A percentile compares a stretch with the other conserved stretches of the same genome.
phyloP scores from a whole-genome alignment of 2,113 vertebrate species.

The Acrocephalus kingi region DNA sequence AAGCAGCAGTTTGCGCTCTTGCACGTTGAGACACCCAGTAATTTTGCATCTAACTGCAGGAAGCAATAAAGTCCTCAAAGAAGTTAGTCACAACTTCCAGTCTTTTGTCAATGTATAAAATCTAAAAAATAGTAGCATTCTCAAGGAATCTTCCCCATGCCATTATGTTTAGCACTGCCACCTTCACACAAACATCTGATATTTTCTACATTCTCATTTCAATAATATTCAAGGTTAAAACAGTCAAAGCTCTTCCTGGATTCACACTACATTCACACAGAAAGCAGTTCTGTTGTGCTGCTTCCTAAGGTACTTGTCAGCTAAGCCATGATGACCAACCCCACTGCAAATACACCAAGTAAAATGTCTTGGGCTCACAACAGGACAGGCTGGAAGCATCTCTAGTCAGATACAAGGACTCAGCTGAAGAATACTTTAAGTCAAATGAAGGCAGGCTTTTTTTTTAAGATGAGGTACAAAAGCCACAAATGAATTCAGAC shows the following conservation, averaged over 20 bases:
- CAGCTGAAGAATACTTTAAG: neutral
- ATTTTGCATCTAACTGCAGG: neutral
- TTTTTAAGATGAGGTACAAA: neutral
- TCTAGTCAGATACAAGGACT: neutral
- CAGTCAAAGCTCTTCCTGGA: neutral
- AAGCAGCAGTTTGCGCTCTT: neutral
- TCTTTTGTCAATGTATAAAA: neutral
- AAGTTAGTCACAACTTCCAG: neutral
- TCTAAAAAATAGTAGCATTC: neutral
- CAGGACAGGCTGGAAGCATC: neutral
- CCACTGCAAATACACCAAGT: neutral
- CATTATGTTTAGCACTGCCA: neutral
- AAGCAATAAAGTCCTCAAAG: neutral
- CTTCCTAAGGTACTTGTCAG: neutral
- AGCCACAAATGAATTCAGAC: neutral
- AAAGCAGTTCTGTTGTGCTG: neutral
- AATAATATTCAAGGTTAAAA: neutral
- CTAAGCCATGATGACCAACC: neutral
- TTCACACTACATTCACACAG: neutral
- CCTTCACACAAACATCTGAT: neutral
- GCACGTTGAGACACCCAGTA: neutral
- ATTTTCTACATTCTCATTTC: neutral
- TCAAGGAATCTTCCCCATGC: neutral
- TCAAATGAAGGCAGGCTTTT: rapidly evolving
- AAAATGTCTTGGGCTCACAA: neutral